A percentile compares a stretch with the other conserved stretches of the same genome.
These are phyloP conservation scores for Elephas maximus DNA, from an alignment of 2,113 vertebrate species.

Conservation along the genomic window DNA sequence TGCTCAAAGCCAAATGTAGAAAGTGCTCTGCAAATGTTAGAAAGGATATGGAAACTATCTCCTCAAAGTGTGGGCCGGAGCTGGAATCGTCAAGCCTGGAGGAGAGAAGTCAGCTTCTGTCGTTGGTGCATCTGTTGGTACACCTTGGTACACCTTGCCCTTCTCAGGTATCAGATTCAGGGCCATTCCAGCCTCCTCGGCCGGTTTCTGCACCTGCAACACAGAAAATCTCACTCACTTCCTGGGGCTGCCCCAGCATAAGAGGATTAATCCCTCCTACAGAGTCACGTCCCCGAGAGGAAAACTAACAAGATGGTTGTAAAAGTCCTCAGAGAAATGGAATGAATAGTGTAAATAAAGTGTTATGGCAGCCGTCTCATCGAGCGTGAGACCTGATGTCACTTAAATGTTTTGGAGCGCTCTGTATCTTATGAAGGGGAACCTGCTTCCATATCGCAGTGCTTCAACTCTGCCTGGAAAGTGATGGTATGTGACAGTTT, in stretches of 20 bases:
- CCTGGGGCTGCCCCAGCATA: background rate
- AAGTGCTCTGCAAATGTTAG: rapidly evolving
- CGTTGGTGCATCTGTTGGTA: rapidly evolving
- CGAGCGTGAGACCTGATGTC: slow-evolving; percentile 35
- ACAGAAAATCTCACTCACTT: slow-evolving; percentile 32
- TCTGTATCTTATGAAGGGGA: slow-evolving; percentile 48
- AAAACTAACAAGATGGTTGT: slow-evolving; percentile 71
- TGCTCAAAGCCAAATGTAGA: background rate
- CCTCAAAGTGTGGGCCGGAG: background rate
- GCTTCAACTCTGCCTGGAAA: background rate
- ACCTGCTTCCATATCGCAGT: slow-evolving; percentile 44
- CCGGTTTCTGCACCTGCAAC: slow-evolving; percentile 4
- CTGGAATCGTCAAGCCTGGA: background rate
- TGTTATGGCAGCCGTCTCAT: slow-evolving; percentile 36
- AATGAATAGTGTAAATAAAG: slow-evolving; percentile 75
- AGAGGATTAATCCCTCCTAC: slow-evolving; percentile 63
- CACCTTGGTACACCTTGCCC: background rate
- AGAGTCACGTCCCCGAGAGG: slow-evolving; percentile 48
- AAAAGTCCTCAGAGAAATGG: slow-evolving; percentile 64
- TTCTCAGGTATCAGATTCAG: background rate
- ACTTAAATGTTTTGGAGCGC: slow-evolving; percentile 38
- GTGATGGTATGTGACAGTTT: slow-evolving; percentile 66
- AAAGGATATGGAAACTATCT: background rate
- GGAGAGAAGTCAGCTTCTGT: background rate
- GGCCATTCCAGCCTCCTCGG: background rate